These are phyloP conservation scores for Hippasteria phrygiana DNA, from an alignment of 53 echinoderm and acorn worm genomes.

Conservation along the genomic window DNA sequence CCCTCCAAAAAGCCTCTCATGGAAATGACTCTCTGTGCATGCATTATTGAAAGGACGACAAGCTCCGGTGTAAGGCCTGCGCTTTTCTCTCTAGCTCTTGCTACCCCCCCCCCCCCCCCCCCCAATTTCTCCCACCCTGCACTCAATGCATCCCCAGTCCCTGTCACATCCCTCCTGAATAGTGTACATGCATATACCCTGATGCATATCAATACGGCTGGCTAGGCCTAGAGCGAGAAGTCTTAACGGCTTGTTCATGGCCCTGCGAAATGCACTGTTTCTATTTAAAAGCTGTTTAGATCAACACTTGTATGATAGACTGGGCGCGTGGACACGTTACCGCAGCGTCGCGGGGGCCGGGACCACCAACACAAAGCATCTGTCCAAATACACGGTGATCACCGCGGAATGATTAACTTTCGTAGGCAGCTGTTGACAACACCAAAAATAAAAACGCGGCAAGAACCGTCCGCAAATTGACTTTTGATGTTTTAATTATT, in stretches of 20 bases:
- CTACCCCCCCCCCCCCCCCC: background rate
- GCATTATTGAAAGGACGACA: slow-evolving; percentile 63
- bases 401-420: slow-evolving; percentile 4
- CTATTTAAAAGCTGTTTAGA: slow-evolving; percentile 57
- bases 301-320: no score
- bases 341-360: background rate
- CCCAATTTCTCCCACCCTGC: background rate
- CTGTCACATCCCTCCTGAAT: background rate
- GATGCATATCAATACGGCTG: slow-evolving; percentile 49
- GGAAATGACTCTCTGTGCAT: slow-evolving; percentile 53
- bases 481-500: slow-evolving; percentile 9
- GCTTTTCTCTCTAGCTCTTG: background rate
- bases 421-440: background rate
- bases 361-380: slow-evolving; percentile 37
- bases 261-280: slow-evolving; percentile 43
- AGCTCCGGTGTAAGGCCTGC: background rate
- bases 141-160: no score
- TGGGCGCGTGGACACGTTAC: no score
- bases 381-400: slow-evolving; percentile 13
- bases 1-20: slow-evolving; percentile 51
- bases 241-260: slow-evolving; percentile 39
- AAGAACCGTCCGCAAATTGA: background rate
- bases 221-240: slow-evolving; percentile 12
- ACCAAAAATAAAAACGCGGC: background rate
- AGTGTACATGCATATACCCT: slow-evolving; percentile 54